Base-by-base conservation (phyloP, 2,797 vertebrate genomes). In the Danio jaintianensis region DNA sequence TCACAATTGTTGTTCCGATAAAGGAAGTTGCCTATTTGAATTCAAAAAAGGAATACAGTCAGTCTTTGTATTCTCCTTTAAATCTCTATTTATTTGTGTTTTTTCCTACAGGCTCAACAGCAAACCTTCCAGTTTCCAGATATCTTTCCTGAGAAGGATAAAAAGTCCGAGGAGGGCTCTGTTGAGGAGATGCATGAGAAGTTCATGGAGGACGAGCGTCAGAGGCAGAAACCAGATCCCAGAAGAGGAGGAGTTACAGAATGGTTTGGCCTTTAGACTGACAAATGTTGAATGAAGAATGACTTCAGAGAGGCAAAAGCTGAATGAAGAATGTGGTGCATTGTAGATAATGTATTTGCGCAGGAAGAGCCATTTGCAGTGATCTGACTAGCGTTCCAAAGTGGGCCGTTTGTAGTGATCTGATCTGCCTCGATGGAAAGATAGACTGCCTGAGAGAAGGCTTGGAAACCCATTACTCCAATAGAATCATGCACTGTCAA, bases 121-220 rank as follows among this genome's bases (percentile, higher is more conserved):
- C 96, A 97, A 91, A 97, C 94, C 4, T 98, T 98, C 90, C 91
- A 92, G 80, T 99, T 99, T 91, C 98, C 97, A 2, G 92, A 98
- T 87, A 90, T 98, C 86, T 98, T 97, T 91, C 96, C 96, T 0
- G 91, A 94, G 87, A 96, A 93, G 85, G 90, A 93, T 42, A 79
- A 9, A 80, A 79, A 77, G 0, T 1, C 86, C 0, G 87, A 89
- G 22, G 89, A 94, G 81, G 92, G 89, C 22, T 91, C 95, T 11
- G 11, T 89, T 9, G 94, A 95, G 16, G 93, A 93, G 36, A 78
- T 95, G 83, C 94, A 90, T 90, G 81, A 92, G 75, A 90, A 94
- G 89, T 94, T 92, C 82, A 88, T 94, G 92, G 93, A 96, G 84
- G 93, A 94, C 36, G 94, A 96, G 88, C 91, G 85, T 85, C 93